Conservation (phyloP, 2,888 invertebrate species). For the Lobophora halterata region DNA sequence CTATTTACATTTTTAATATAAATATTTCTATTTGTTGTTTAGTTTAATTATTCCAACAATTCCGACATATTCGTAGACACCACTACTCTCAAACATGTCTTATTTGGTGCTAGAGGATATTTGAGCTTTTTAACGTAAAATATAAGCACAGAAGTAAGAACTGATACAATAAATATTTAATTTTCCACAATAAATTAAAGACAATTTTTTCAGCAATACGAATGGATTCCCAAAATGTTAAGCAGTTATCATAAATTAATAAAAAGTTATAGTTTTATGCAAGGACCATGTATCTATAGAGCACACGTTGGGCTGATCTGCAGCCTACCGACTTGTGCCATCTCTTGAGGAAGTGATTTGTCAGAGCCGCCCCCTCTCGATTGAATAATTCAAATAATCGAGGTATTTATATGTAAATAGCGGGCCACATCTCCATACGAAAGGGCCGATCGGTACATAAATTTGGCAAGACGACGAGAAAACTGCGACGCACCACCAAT, state of each 20-base stretch:
- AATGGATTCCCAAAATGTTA: constrained; percentile 34
- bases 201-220: too few relatives aligned
- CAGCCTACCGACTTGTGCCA: constrained; percentile 71
- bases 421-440: constrained; percentile 80
- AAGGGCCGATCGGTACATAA: constrained; percentile 81
- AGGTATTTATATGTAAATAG: constrained; percentile 81
- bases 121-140: too few relatives aligned
- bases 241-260: constrained; percentile 33
- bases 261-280: constrained; percentile 46
- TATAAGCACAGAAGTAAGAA: too few relatives aligned
- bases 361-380: constrained; percentile 80
- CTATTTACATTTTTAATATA: too few relatives aligned
- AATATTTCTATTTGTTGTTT: too few relatives aligned
- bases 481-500: constrained; percentile 78
- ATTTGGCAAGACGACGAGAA: constrained; percentile 79
- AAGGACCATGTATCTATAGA: constrained; percentile 43
- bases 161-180: too few relatives aligned
- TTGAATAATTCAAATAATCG: constrained; percentile 82
- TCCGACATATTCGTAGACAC: too few relatives aligned
- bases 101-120: too few relatives aligned
- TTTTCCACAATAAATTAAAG: too few relatives aligned
- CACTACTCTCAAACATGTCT: too few relatives aligned
- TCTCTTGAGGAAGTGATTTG: constrained; percentile 80
- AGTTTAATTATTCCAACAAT: too few relatives aligned
- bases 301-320: constrained; percentile 65